These are phyloP conservation scores for Gouania willdenowi DNA, from an alignment of 2,797 vertebrate species.

Conservation along the genomic window DNA sequence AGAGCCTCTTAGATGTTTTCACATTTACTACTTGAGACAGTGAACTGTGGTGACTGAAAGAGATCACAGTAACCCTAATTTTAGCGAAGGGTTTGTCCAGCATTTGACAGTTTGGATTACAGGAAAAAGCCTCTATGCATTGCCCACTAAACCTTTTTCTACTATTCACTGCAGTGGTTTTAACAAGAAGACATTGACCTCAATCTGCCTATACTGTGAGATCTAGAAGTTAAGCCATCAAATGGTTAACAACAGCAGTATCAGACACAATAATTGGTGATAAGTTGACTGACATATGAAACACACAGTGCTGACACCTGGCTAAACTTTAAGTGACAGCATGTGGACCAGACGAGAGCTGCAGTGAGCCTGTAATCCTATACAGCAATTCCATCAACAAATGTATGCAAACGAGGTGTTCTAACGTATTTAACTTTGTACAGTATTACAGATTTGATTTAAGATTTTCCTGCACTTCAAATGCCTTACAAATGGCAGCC, in stretches of 20 bases:
- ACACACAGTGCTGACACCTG: background rate
- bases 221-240: background rate
- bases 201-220: too few relatives aligned
- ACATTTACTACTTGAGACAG: too few relatives aligned
- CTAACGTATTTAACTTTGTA: too few relatives aligned
- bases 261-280: background rate
- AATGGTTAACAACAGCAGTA: background rate
- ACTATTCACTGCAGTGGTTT: too few relatives aligned
- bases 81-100: conserved; percentile 37
- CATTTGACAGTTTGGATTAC: conserved; percentile 36
- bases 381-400: conserved; percentile 26
- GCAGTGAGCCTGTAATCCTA: conserved; percentile 41
- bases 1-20: too few relatives aligned
- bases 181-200: too few relatives aligned
- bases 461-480: too few relatives aligned
- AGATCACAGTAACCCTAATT: conserved; percentile 62
- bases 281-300: background rate
- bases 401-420: too few relatives aligned
- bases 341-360: conserved; percentile 22
- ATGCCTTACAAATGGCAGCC: too few relatives aligned
- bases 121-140: conserved; percentile 7
- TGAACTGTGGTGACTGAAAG: too few relatives aligned
- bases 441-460: too few relatives aligned
- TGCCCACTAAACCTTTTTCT: too few relatives aligned
- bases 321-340: conserved; percentile 5